Percentiles rank a stretch among this genome's conserved stretches.
Conservation (phyloP, 1,140 invertebrate species). For the Euglossa dilemma region DNA sequence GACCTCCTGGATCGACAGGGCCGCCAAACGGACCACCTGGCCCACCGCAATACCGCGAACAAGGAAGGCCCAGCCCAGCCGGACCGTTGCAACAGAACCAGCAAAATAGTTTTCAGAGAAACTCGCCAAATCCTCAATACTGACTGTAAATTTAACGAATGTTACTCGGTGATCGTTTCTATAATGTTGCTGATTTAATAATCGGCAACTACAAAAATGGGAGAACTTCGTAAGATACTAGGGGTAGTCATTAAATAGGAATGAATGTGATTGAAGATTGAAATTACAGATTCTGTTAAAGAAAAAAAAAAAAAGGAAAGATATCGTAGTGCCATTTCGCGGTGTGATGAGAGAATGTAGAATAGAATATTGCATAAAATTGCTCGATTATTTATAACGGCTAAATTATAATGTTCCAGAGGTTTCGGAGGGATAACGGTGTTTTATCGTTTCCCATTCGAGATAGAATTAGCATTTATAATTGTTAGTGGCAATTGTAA, state of each 20-base stretch:
- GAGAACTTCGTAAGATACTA: no score
- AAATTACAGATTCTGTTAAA: background rate
- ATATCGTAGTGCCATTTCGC: constrained; percentile 35
- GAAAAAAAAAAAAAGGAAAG: background rate
- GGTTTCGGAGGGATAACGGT: background rate
- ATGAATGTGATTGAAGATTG: background rate
- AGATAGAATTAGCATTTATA: background rate
- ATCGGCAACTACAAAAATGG: background rate
- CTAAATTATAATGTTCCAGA: background rate
- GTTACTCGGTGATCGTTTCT: background rate
- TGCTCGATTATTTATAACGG: no score
- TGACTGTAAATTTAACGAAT: constrained; percentile 58
- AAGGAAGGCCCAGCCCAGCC: constrained; percentile 72
- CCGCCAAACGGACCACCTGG: constrained; percentile 68
- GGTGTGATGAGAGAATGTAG: background rate
- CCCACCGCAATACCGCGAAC: constrained; percentile 73
- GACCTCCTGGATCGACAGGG: constrained; percentile 63
- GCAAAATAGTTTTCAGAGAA: constrained; percentile 76
- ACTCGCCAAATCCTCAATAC: constrained; percentile 81
- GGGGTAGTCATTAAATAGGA: no score
- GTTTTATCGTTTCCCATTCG: background rate
- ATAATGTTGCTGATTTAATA: background rate
- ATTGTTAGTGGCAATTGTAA: background rate
- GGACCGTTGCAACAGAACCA: constrained; percentile 76
- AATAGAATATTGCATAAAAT: background rate